Conservation (phyloP, 2,113 vertebrate species). For the Argyrosomus japonicus region DNA sequence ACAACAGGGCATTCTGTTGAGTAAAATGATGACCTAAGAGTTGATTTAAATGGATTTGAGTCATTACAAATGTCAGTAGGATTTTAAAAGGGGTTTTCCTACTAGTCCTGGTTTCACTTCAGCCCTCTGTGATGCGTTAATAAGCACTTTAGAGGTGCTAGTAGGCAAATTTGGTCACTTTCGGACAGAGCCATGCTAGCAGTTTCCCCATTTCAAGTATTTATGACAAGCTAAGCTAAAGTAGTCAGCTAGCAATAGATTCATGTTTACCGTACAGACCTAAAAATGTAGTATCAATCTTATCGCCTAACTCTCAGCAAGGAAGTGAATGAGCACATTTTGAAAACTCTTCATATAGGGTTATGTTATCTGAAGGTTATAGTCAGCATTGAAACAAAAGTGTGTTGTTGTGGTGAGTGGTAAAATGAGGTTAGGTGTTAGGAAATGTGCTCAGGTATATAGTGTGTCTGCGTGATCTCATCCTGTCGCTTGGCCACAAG, state of each 20-base stretch:
- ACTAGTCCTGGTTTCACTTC: too few relatives aligned
- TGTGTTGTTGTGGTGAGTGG: constrained; percentile 8
- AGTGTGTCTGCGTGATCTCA: constrained; percentile 46
- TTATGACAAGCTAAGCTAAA: background rate
- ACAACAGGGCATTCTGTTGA: background rate
- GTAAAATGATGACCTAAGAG: background rate
- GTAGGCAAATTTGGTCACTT: background rate
- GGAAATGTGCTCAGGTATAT: constrained; percentile 26
- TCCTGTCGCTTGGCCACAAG: constrained; percentile 21
- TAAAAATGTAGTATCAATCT: too few relatives aligned
- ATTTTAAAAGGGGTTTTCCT: too few relatives aligned
- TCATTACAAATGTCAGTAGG: background rate
- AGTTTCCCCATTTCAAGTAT: background rate
- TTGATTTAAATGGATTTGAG: background rate
- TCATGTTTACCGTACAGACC: too few relatives aligned
- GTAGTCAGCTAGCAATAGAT: too few relatives aligned
- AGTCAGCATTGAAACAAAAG: background rate
- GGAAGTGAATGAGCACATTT: too few relatives aligned
- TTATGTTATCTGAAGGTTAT: background rate
- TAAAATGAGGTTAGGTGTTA: constrained; percentile 31
- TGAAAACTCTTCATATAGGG: too few relatives aligned
- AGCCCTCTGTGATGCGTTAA: too few relatives aligned
- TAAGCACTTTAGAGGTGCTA: background rate
- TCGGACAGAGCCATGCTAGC: background rate
- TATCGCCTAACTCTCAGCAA: too few relatives aligned